Percentiles rank a stretch among this genome's conserved stretches.
These are phyloP conservation scores for Ceratina calcarata DNA, from an alignment of 1,140 invertebrate species.

Conservation along the genomic window DNA sequence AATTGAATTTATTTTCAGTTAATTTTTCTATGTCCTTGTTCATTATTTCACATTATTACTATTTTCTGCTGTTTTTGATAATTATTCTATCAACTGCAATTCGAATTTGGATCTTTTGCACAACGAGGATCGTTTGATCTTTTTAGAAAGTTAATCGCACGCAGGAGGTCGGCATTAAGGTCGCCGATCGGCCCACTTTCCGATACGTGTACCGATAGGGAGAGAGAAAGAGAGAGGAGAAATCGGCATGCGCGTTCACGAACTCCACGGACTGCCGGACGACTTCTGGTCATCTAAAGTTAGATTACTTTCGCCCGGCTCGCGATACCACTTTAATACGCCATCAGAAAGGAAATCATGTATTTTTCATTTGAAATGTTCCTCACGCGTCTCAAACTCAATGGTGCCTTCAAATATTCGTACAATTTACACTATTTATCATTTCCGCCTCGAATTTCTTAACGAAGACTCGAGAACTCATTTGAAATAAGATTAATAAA, in stretches of 20 bases:
- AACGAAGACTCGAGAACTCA: too few species aligned
- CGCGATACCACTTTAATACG: conserved; percentile 13
- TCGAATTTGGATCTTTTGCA: too few species aligned
- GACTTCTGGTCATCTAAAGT: conserved; percentile 59
- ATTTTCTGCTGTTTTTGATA: too few species aligned
- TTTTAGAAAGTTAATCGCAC: conserved; percentile 54
- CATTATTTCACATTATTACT: too few species aligned
- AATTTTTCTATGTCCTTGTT: too few species aligned
- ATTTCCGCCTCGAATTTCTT: too few species aligned
- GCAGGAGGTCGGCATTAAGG: conserved; percentile 49
- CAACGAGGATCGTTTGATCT: conserved; percentile 32
- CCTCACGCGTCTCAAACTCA: neutral
- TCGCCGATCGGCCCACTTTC: conserved; percentile 66
- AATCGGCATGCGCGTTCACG: conserved; percentile 50
- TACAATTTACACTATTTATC: too few species aligned
- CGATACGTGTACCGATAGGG: too few species aligned
- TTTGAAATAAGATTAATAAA: too few species aligned
- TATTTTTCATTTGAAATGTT: neutral
- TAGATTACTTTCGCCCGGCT: conserved; percentile 58
- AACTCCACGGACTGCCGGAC: conserved; percentile 40
- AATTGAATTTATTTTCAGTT: too few species aligned
- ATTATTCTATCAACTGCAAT: too few species aligned
- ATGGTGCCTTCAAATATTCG: too few species aligned
- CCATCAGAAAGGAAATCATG: neutral
- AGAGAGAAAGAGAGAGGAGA: conserved; percentile 41